phyloP scores from a whole-genome alignment of 2,113 vertebrate species.

The Nestor notabilis region DNA sequence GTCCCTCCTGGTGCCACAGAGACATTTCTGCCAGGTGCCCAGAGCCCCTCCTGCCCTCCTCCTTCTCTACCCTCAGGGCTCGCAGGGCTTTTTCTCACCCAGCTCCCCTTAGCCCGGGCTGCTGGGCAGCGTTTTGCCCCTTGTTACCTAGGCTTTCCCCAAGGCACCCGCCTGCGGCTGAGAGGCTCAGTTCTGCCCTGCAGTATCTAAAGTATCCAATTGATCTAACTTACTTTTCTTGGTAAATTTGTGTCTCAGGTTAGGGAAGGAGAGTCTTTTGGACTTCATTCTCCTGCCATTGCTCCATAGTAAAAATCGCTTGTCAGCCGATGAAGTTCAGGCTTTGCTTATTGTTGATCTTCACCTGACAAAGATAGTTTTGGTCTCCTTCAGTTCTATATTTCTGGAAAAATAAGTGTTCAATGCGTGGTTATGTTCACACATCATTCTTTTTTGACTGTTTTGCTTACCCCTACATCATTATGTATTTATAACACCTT shows the following conservation, averaged over 20 bases:
- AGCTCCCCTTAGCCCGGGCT: neutral
- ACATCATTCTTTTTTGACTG: neutral
- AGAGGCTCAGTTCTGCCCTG: neutral
- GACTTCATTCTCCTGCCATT: neutral
- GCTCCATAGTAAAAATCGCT: neutral
- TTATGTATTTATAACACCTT: neutral
- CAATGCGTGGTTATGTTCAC: neutral
- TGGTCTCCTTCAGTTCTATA: neutral
- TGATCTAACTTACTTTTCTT: neutral
- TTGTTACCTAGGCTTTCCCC: neutral
- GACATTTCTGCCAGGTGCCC: neutral
- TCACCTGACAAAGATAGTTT: neutral
- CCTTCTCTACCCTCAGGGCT: accelerated
- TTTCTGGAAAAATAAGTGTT: neutral
- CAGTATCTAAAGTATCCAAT: neutral
- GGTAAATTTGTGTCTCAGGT: neutral
- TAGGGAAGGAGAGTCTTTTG: neutral
- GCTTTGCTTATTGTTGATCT: neutral
- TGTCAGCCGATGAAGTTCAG: neutral
- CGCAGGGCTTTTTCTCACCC: neutral
- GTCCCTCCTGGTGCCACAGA: neutral
- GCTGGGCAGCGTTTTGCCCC: neutral
- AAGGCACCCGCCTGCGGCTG: neutral
- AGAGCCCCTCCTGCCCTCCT: neutral
- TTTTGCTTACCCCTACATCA: accelerated